Conservation (phyloP, 2,888 invertebrate genomes). For the Pollenia angustigena region DNA sequence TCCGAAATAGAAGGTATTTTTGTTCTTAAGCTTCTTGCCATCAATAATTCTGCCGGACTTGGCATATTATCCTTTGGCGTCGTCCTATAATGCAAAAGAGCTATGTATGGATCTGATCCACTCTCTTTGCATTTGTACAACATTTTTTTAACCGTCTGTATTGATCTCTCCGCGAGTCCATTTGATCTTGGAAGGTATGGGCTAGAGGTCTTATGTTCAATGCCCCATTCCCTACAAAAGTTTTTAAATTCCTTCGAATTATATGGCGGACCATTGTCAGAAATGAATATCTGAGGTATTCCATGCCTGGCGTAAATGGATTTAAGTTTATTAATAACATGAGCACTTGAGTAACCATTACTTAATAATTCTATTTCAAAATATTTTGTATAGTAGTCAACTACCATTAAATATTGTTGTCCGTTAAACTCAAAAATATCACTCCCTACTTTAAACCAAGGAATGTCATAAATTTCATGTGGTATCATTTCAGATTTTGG, state of each 20-base stretch:
- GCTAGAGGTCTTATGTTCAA: not conserved
- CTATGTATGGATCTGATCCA: no score
- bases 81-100: no score
- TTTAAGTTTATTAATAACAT: not conserved
- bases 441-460: constrained; percentile 35
- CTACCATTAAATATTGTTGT: not conserved
- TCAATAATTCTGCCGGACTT: not conserved
- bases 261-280: not conserved
- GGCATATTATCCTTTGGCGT: not conserved
- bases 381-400: not conserved
- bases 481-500: constrained; percentile 26
- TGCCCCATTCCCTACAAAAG: not conserved
- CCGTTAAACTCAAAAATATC: constrained; percentile 29
- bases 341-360: not conserved
- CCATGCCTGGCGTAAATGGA: not conserved
- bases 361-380: not conserved
- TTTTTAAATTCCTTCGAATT: not conserved
- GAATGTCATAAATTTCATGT: constrained; percentile 39
- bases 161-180: not conserved
- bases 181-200: constrained; percentile 7
- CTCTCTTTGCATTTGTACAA: not conserved
- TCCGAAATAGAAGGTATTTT: not conserved
- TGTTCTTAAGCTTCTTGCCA: constrained; percentile 1
- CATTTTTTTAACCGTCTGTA: not conserved
- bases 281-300: not conserved